Percentiles rank a stretch among this genome's conserved stretches.
phyloP scores from a whole-genome alignment of 64 coral and sea anemone genomes.

The Pachyseris speciosa region DNA sequence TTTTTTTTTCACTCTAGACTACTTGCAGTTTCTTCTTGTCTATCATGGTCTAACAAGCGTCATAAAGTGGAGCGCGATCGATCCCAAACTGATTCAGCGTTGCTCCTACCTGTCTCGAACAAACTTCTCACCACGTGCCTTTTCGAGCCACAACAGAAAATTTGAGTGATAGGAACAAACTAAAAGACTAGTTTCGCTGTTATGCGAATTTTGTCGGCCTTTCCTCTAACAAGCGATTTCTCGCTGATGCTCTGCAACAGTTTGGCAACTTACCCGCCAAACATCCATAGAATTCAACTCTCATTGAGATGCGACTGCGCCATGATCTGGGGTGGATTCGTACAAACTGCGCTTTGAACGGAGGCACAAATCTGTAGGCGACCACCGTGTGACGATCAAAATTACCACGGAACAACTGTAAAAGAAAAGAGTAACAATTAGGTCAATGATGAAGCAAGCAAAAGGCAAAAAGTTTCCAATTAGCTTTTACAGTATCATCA shows the following conservation, averaged over 20 bases:
- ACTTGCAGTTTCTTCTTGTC: too few species aligned
- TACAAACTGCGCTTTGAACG: slow-evolving; percentile 61
- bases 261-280: slow-evolving; percentile 43
- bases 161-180: too few species aligned
- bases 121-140: too few species aligned
- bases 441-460: background rate
- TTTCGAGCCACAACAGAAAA: too few species aligned
- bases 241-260: background rate
- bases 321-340: slow-evolving; percentile 64
- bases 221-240: background rate
- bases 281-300: slow-evolving; percentile 73
- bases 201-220: background rate
- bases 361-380: slow-evolving; percentile 62
- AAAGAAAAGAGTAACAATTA: background rate
- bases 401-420: slow-evolving; percentile 67
- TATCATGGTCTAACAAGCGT: too few species aligned
- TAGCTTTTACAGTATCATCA: background rate
- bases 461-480: background rate
- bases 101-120: too few species aligned
- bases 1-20: too few species aligned
- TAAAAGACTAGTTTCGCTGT: background rate
- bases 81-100: too few species aligned
- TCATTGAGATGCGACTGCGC: slow-evolving; percentile 52
- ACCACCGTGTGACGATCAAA: slow-evolving; percentile 63
- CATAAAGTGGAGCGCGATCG: too few species aligned